These are phyloP conservation scores for Mormyrus hasselquistii DNA, from an alignment of 2,797 vertebrate species.

Conservation along the genomic window DNA sequence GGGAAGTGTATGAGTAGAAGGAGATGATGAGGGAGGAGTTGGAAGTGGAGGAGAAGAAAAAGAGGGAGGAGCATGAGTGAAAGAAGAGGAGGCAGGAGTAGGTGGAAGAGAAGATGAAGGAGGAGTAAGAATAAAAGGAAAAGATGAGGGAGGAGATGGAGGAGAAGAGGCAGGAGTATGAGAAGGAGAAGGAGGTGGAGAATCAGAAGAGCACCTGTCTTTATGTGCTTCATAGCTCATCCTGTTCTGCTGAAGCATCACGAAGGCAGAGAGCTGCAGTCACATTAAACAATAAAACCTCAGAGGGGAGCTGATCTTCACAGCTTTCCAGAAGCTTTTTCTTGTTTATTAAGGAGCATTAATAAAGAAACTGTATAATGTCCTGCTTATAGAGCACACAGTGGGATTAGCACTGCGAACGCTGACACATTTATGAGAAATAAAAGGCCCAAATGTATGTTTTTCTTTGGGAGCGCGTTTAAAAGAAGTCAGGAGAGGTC, in stretches of 20 bases:
- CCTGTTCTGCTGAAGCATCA: slow-evolving; percentile 60
- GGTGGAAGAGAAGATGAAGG: neutral
- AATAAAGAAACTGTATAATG: slow-evolving; percentile 59
- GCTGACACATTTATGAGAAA: slow-evolving; percentile 27
- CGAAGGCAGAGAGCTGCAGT: slow-evolving; percentile 61
- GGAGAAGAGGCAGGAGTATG: slow-evolving; percentile 36
- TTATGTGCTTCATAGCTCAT: slow-evolving; percentile 60
- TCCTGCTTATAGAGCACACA: slow-evolving; percentile 43
- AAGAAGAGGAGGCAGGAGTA: neutral
- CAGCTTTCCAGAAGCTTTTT: neutral
- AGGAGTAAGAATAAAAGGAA: neutral
- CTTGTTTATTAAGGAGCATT: slow-evolving; percentile 50
- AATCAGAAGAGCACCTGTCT: neutral
- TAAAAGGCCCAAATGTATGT: neutral
- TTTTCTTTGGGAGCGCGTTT: slow-evolving; percentile 1
- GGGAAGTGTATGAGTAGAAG: neutral
- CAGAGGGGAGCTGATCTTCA: slow-evolving; percentile 51
- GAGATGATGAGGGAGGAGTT: neutral
- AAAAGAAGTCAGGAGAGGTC: neutral
- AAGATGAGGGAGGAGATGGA: neutral
- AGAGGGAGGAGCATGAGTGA: neutral
- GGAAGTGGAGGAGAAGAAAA: neutral
- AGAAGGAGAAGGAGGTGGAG: neutral
- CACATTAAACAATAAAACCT: slow-evolving; percentile 62
- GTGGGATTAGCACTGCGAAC: slow-evolving; percentile 29